Base-by-base conservation (phyloP, 2,113 vertebrate species). In the Oenanthe melanoleuca region DNA sequence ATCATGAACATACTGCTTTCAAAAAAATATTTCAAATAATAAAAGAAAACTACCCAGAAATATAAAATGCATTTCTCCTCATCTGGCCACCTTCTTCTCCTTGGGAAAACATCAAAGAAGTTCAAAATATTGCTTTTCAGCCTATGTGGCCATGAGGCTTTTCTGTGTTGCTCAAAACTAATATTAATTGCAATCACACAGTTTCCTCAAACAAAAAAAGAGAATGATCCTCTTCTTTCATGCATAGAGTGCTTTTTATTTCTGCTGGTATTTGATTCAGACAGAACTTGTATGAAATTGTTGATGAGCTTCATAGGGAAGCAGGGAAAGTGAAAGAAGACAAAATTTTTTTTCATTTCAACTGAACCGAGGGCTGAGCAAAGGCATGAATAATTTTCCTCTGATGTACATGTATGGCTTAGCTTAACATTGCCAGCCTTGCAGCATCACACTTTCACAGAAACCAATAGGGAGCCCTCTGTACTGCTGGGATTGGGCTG, bases 21-120 rank as follows among this genome's bases (percentile, higher is more conserved):
- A 52, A 75, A 93, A 63, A 80, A 57, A 18, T 9, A 70, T 25
- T 70, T 92, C 50, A 90, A 50, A 65, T 63, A 45, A 80, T 38
- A 70, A 70, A 79, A 82, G 9, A 29, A 87, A 78, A 33, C 6
- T 59, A 84, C 16, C 26, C 31, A 63, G 38, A 81, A 55, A 64
- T 34, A 47, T 11, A 26, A 78, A 63, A 78, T 60, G 1, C 38
- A 55, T 74, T 84, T 91, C 34, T 92, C 16, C 4, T 89, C 34
- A 40, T 77, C 75, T 53, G 37, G 50, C n/a, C 47, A 86, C 40
- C 29, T 69, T 83, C 19, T 80, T 73, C 57, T 94, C 49, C 26
- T 71, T 74, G 47, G 42, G 49, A 94, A 91, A 91, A 79, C 52
- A 92, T 79, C 80, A 92, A 91, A 95, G 86, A 80, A 77, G 2